A percentile compares a stretch with the other conserved stretches of the same genome.
These are phyloP conservation scores for Eristalis tenax DNA, from an alignment of 2,888 invertebrate genomes.

Conservation along the genomic window DNA sequence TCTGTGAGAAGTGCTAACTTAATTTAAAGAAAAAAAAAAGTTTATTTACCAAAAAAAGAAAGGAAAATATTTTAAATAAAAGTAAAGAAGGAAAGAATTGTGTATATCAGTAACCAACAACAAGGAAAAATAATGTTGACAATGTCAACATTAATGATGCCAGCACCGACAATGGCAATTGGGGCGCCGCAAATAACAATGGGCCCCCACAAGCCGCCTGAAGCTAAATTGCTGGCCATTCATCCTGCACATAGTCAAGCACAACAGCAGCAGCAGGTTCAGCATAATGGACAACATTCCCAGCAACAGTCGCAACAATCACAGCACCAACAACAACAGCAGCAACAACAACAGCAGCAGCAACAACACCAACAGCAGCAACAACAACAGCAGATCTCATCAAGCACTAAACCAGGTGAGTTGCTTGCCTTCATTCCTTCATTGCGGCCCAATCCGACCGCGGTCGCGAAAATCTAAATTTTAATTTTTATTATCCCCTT, in stretches of 20 bases:
- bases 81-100: constrained; percentile 58
- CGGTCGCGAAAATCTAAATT: constrained; percentile 4
- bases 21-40: not conserved
- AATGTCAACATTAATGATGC: constrained; percentile 82
- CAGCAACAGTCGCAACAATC: constrained; percentile 76
- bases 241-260: constrained; percentile 78
- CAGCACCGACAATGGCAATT: constrained; percentile 81
- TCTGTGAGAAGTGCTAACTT: constrained; percentile 31
- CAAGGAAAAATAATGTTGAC: constrained; percentile 80
- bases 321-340: constrained; percentile 75
- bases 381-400: constrained; percentile 76
- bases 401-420: constrained; percentile 80
- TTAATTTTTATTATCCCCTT: constrained; percentile 4
- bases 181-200: constrained; percentile 81
- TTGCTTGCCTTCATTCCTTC: constrained; percentile 4
- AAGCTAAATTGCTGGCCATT: constrained; percentile 81
- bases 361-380: constrained; percentile 74
- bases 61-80: not conserved
- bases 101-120: constrained; percentile 68
- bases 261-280: constrained; percentile 74
- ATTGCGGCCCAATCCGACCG: not conserved
- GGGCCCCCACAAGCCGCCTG: constrained; percentile 81
- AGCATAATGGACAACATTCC: constrained; percentile 75
- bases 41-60: not conserved
- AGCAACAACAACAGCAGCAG: constrained; percentile 74